These are phyloP conservation scores for Anthophora plumipes DNA, from an alignment of 2,888 invertebrate genomes.

Conservation along the genomic window DNA sequence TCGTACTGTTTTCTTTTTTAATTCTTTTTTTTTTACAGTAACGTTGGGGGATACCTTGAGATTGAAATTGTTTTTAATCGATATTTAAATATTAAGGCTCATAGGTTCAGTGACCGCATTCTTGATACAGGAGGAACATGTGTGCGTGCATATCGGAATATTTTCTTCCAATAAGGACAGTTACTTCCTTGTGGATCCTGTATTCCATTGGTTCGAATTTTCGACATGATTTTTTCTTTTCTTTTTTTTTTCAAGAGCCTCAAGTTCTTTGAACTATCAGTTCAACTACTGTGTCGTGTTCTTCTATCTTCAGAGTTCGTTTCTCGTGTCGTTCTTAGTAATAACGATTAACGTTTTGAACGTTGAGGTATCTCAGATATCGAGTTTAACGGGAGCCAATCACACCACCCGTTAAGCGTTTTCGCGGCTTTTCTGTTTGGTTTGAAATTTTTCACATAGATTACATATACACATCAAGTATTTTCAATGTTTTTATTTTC, in stretches of 20 bases:
- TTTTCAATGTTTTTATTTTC: conserved; percentile 3
- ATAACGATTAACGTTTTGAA: not conserved
- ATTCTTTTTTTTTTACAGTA: not conserved
- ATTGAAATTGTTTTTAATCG: conserved; percentile 50
- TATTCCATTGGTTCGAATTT: conserved; percentile 15
- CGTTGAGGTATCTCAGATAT: not conserved
- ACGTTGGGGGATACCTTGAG: not conserved
- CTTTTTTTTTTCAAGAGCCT: not conserved
- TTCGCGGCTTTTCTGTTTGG: too few relatives aligned
- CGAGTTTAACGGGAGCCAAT: not conserved
- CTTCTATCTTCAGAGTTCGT: not conserved
- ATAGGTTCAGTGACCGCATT: conserved; percentile 55
- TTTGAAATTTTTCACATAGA: not conserved
- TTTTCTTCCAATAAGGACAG: conserved; percentile 35
- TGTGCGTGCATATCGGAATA: not conserved
- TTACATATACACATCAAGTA: not conserved
- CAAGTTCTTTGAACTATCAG: not conserved
- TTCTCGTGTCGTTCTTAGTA: not conserved
- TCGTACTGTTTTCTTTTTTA: not conserved
- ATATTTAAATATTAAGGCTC: conserved; percentile 51
- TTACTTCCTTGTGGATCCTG: not conserved
- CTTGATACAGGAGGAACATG: not conserved
- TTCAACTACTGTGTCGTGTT: too few relatives aligned
- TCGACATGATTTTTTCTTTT: too few relatives aligned
- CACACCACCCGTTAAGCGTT: too few relatives aligned